phyloP scores from a whole-genome alignment of 2,797 vertebrate genomes.

The Australoheros facetus region DNA sequence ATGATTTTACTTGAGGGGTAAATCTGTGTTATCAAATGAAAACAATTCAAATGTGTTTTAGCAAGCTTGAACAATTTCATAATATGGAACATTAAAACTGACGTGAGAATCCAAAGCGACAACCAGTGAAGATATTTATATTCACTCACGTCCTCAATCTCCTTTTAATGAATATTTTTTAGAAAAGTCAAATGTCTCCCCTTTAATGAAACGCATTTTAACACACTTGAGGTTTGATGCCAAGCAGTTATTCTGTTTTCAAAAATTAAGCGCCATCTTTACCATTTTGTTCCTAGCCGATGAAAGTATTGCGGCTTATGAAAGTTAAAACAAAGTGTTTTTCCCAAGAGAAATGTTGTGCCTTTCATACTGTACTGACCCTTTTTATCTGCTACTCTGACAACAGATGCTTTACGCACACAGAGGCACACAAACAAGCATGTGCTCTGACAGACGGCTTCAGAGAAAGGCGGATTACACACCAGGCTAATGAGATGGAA shows the following conservation, averaged over 20 bases:
- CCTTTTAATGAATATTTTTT: not conserved
- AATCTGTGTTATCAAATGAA: not conserved
- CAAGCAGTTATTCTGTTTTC: not conserved
- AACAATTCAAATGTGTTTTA: not conserved
- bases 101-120: slow-evolving; percentile 2
- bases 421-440: slow-evolving; percentile 18
- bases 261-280: slow-evolving; percentile 1
- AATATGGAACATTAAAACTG: not conserved
- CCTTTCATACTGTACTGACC: slow-evolving; percentile 51
- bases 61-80: not conserved
- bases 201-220: not conserved
- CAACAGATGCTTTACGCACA: slow-evolving; percentile 46
- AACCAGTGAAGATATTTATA: not conserved
- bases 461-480: slow-evolving; percentile 50
- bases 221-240: not conserved
- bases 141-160: not conserved
- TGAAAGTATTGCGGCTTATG: slow-evolving; percentile 21
- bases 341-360: not conserved
- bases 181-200: not conserved
- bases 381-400: slow-evolving; percentile 58
- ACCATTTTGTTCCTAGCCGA: slow-evolving; percentile 5
- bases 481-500: slow-evolving; percentile 61
- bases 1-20: not conserved
- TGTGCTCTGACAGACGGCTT: slow-evolving; percentile 23
- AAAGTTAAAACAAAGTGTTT: slow-evolving; percentile 24